Evolutionary conservation across 2,113 vertebrate genomes (phyloP), one percentile per base, ranked within the genome.

Genomic region (Connochaetes taurinus): DNA sequence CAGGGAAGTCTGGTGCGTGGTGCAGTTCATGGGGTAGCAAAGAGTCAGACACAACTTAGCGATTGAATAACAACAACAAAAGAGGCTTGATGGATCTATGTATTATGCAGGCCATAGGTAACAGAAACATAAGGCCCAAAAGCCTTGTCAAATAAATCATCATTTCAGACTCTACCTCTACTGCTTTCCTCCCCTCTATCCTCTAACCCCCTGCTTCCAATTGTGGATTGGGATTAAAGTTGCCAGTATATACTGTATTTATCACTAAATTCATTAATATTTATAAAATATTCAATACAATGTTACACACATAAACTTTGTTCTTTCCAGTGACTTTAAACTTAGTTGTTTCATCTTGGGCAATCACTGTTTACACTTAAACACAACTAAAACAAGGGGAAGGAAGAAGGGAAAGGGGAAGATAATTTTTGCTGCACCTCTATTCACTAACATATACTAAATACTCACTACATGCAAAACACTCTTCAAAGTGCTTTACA

Each of bases 241-340:
- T 91, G 36, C 52, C 25, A 93, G 17, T 82, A 80, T 0, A 93
- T 57, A 80, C 25, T 58, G 6, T 17, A 84, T 53, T 97, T 71
- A 95, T 67, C 60, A 90, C 31, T 83, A 90, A 92, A 87, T 83
- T 94, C 36, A 94, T 83, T 67, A 67, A 78, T 91, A 91, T 27
- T 85, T 78, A 1, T 64, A 90, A 96, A 94, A 76, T 85, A 95
- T 82, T 78, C 43, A 52, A 16, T 94, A 60, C 13, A 40, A 11
- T 80, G 76, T 50, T 71, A 90, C 9, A 55, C 53, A 9, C 21
- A 83, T 36, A 85, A 81, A 85, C 7, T 33, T 90, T 74, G 33
- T 86, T 88, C n/a, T 95, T 91, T 87, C 64, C 55, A 87, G 47
- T 74, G 17, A 29, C 45, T 94, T 97, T 83, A 82, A 60, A 96